Evolutionary conservation across 1,140 invertebrate genomes (phyloP).

Genomic region (Caenorhabditis latens): DNA sequence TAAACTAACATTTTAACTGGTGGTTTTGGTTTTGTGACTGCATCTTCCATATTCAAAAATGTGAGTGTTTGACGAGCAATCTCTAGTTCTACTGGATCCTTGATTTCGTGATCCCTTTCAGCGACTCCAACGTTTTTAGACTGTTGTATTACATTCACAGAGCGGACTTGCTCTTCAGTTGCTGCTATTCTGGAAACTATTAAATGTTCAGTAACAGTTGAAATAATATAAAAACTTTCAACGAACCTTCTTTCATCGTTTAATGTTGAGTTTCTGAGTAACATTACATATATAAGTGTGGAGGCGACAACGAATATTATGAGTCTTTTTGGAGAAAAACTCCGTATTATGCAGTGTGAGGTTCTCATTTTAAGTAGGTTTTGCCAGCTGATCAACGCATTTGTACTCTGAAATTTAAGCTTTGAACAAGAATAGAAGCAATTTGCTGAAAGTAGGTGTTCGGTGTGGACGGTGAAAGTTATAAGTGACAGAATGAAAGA

Average conservation of each 20-base stretch:
- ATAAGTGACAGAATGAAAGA: conserved; percentile 2
- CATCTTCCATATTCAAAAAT: conserved; percentile 47
- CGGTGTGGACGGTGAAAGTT: neutral
- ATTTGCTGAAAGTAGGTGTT: neutral
- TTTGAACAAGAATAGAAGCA: neutral
- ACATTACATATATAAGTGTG: conserved; percentile 40
- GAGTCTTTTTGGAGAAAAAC: conserved; percentile 51
- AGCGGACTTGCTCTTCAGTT: conserved; percentile 43
- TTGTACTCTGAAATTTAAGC: neutral
- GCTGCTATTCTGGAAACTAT: conserved; percentile 33
- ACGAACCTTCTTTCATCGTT: conserved; percentile 41
- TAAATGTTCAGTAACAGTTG: conserved; percentile 16
- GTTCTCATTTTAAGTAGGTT: conserved; percentile 53
- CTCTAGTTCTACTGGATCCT: conserved; percentile 31
- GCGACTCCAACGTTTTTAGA: conserved; percentile 16
- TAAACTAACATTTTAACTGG: conserved; percentile 36
- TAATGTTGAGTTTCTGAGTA: conserved; percentile 27
- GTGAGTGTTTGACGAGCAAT: conserved; percentile 31
- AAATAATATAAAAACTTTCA: too few relatives aligned
- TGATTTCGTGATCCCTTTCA: conserved; percentile 14
- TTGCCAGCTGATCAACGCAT: conserved; percentile 15
- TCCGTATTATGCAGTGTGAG: conserved; percentile 51
- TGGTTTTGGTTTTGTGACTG: conserved; percentile 36
- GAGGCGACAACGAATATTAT: conserved; percentile 27
- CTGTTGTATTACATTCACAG: conserved; percentile 1